Evolutionary conservation across 2,113 vertebrate species (phyloP), one percentile per base, ranked within the genome.

Genomic region (Alaudala cheleensis): DNA sequence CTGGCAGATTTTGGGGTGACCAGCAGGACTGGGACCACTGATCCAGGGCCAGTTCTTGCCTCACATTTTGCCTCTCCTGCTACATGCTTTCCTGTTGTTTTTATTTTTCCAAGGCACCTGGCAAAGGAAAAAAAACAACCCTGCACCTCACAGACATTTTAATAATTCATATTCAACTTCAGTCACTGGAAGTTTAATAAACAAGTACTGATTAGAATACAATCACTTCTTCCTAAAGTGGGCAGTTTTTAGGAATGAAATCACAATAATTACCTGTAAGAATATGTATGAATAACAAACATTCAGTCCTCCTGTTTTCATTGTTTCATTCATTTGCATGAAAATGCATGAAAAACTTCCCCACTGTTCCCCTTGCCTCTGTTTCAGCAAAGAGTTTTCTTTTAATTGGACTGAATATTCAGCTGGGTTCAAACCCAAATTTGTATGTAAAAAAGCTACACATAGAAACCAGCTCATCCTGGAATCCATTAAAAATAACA

Each of bases 131-230:
- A 94, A 69, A 93, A 94, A 69, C 58, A 95, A 53, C 19, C 67
- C 81, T 90, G 74, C 73, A 72, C 86, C 92, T 96, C 84, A 85
- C 86, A 88, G 54, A 86, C 45, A 44, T 87, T 93, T 97, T 90
- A 97, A 96, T 95, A 97, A 97, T 96, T 97, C 96, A 96, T 77
- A 94, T 94, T 94, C 76, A 49, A 88, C 86, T 97, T 86, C 91
- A 92, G 89, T 97, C 97, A 95, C 86, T 58, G 26, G 28, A 60
- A 95, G 80, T 97, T 98, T 98, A 98, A 98, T 97, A 97, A 98
- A 97, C 95, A 96, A 97, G 92, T 64, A 79, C 69, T 97, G 95
- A 95, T 95, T 97, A 95, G 96, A 96, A 96, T 80, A 92, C 49
- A 94, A 95, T 96, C 25, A 33, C 93, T 97, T 95, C 90, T 95